phyloP scores from a whole-genome alignment of 1,140 invertebrate genomes.

The Hesperophylax magnus region DNA sequence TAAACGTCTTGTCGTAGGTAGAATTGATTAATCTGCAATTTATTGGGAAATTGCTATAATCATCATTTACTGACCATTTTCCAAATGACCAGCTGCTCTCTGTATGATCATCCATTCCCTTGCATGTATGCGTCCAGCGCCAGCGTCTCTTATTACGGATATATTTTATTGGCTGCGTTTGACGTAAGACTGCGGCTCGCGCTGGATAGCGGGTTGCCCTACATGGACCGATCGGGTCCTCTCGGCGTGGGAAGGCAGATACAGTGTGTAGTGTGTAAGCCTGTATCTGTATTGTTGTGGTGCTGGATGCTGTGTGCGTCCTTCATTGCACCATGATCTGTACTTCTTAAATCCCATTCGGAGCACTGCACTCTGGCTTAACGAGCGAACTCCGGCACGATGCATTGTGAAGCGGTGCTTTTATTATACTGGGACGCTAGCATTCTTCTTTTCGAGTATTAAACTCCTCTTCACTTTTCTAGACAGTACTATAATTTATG shows the following conservation, averaged over 20 bases:
- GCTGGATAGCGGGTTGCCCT: not conserved
- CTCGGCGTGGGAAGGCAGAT: conserved; percentile 1
- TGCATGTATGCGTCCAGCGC: not conserved
- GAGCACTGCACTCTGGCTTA: conserved; percentile 2
- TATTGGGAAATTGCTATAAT: too few relatives aligned
- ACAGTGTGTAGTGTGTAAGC: too few relatives aligned
- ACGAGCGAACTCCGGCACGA: conserved; percentile 9
- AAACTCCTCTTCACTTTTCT: too few relatives aligned
- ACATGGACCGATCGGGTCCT: not conserved
- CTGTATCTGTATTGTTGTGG: too few relatives aligned
- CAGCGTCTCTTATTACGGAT: conserved; percentile 1
- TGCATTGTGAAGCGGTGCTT: conserved; percentile 8
- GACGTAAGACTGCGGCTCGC: not conserved
- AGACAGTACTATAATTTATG: too few relatives aligned
- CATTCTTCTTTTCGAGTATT: not conserved
- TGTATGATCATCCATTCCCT: too few relatives aligned
- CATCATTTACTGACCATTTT: too few relatives aligned
- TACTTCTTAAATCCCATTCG: conserved; percentile 11
- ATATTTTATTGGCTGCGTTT: not conserved
- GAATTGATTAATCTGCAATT: too few relatives aligned
- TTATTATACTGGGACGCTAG: not conserved
- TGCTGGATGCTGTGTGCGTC: not conserved
- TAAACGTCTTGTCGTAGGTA: too few relatives aligned
- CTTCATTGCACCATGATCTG: conserved; percentile 7
- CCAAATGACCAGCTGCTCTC: not conserved